Percentiles rank a stretch among this genome's conserved stretches.
Evolutionary conservation across 2,797 vertebrate genomes (phyloP).

Genomic region (Acanthis flammea): DNA sequence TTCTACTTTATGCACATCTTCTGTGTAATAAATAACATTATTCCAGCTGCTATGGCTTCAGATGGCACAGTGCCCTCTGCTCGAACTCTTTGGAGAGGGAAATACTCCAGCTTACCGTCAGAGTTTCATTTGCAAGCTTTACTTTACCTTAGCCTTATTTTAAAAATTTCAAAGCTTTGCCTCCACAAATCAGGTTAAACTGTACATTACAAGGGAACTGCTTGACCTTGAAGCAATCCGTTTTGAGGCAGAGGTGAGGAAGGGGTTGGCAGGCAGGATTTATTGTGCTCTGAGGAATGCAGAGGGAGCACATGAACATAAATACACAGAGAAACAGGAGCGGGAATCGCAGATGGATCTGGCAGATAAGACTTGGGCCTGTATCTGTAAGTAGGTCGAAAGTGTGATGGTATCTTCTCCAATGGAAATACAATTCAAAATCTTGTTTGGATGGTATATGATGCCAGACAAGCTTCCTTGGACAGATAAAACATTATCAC

Average conservation of each 20-base stretch:
- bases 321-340: constrained; percentile 60
- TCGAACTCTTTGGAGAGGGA: constrained; percentile 40
- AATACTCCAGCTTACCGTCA: constrained; percentile 50
- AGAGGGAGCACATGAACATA: constrained; percentile 53
- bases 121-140: constrained; percentile 71
- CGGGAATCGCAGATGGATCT: constrained; percentile 56
- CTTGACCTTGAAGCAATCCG: constrained; percentile 72
- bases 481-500: constrained; percentile 41
- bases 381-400: constrained; percentile 54
- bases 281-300: constrained; percentile 48
- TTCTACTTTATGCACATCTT: constrained; percentile 32
- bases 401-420: constrained; percentile 23
- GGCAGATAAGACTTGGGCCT: constrained; percentile 49
- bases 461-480: constrained; percentile 24
- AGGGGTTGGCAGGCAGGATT: constrained; percentile 66
- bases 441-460: constrained; percentile 34
- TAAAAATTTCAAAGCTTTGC: constrained; percentile 69
- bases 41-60: constrained; percentile 16
- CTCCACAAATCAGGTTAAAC: constrained; percentile 76
- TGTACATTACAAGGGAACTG: constrained; percentile 64
- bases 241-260: constrained; percentile 67
- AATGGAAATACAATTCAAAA: constrained; percentile 33
- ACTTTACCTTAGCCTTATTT: constrained; percentile 66
- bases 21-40: constrained; percentile 48
- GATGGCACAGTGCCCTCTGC: constrained; percentile 47